Percentiles rank a stretch among this genome's conserved stretches.
Conservation (phyloP, 2,888 invertebrate genomes). For the Drosophila multiciliata region DNA sequence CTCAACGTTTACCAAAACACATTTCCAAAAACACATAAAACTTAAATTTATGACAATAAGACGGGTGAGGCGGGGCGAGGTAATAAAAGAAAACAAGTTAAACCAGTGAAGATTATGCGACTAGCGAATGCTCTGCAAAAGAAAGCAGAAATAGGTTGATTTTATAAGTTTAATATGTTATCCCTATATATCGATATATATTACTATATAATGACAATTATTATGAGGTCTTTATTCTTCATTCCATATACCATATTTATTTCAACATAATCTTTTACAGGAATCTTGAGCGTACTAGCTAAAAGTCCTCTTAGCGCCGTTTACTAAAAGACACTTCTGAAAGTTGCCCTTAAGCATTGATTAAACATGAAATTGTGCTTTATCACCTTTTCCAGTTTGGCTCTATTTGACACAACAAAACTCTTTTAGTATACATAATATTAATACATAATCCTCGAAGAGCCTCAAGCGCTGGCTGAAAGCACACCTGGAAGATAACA, state of each 20-base stretch:
- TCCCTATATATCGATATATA: background rate
- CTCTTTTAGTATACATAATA: background rate
- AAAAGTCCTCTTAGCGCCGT: background rate
- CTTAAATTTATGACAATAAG: slow-evolving; percentile 15
- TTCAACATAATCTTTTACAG: background rate
- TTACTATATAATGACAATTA: no score
- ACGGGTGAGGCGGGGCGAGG: background rate
- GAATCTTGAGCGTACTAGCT: background rate
- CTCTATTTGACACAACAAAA: background rate
- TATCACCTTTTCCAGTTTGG: accelerated
- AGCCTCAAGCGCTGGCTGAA: background rate
- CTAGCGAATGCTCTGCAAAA: background rate
- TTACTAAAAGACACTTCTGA: background rate
- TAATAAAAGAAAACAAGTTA: slow-evolving; percentile 4
- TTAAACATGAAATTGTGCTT: background rate
- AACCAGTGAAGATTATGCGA: background rate
- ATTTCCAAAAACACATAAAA: slow-evolving; percentile 51
- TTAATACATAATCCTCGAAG: background rate
- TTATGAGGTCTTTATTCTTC: background rate
- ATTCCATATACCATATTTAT: background rate
- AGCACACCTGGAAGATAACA: background rate
- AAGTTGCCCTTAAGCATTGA: background rate
- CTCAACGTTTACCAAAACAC: slow-evolving; percentile 20
- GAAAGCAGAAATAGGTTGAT: background rate
- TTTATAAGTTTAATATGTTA: background rate